Conservation (phyloP, 1,140 invertebrate species). For the Saxidomus purpurata region DNA sequence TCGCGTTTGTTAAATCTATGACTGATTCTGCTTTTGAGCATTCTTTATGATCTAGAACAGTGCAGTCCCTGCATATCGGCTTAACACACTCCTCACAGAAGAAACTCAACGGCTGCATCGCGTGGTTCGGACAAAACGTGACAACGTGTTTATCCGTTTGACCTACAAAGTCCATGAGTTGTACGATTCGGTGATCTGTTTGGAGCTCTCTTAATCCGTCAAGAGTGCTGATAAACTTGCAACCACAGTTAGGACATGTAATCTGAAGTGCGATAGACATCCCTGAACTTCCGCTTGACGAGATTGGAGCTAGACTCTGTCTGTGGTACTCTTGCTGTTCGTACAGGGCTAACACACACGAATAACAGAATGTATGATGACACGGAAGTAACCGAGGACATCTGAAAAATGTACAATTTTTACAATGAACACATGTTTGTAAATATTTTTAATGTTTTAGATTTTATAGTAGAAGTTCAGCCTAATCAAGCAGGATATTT, state of each 20-base stretch:
- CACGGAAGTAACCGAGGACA: slow-evolving; percentile 80
- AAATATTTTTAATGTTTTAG: no score
- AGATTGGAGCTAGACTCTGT: slow-evolving; percentile 66
- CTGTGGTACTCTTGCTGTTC: slow-evolving; percentile 69
- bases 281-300: slow-evolving; percentile 20
- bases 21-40: slow-evolving; percentile 72
- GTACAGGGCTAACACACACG: slow-evolving; percentile 87
- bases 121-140: slow-evolving; percentile 78
- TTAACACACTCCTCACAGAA: slow-evolving; percentile 80
- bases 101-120: slow-evolving; percentile 79
- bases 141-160: slow-evolving; percentile 77
- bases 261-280: slow-evolving; percentile 70
- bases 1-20: slow-evolving; percentile 77
- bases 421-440: not conserved
- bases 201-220: slow-evolving; percentile 73
- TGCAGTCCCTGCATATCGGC: slow-evolving; percentile 81
- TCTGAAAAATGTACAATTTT: not conserved
- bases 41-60: slow-evolving; percentile 80
- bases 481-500: no score
- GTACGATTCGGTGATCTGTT: slow-evolving; percentile 79
- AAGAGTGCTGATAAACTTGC: slow-evolving; percentile 74
- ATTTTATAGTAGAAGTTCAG: no score
- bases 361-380: slow-evolving; percentile 84
- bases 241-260: slow-evolving; percentile 74
- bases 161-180: slow-evolving; percentile 80